Percentiles rank a stretch among this genome's conserved stretches.
Conservation (phyloP, 1,140 invertebrate species). For the Aphelenchoides besseyi region DNA sequence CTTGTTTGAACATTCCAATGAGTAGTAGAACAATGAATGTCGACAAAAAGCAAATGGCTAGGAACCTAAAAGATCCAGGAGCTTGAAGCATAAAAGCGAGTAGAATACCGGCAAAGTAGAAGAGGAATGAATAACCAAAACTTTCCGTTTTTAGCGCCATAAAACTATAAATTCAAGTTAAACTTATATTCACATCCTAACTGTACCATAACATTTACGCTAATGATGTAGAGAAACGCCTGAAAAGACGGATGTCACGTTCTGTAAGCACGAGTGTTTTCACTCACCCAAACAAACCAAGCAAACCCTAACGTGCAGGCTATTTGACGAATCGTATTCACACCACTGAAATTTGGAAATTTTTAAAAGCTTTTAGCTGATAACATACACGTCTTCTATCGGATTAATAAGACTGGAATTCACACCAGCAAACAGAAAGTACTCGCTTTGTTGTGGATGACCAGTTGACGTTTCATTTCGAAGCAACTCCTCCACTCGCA, state of each 20-base stretch:
- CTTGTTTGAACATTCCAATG: conserved; percentile 27
- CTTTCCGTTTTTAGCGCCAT: neutral
- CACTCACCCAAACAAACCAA: conserved; percentile 4
- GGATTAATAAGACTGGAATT: too few species aligned
- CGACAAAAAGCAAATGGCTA: neutral
- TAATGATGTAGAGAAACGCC: conserved; percentile 10
- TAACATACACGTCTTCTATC: too few species aligned
- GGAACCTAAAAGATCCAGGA: neutral
- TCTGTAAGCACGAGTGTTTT: too few species aligned
- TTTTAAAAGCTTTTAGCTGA: too few species aligned
- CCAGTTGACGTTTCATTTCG: neutral
- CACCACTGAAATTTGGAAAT: conserved; percentile 14
- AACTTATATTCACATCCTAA: neutral
- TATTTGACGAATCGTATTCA: conserved; percentile 7
- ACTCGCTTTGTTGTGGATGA: neutral
- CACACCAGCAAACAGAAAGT: neutral
- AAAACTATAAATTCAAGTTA: neutral
- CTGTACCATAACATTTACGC: neutral
- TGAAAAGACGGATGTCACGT: too few species aligned
- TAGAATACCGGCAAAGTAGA: neutral
- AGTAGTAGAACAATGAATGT: conserved; percentile 17
- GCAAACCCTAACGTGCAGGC: neutral
- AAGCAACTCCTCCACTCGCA: neutral
- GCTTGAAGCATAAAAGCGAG: neutral
- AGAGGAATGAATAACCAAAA: neutral